Conservation (phyloP, 2,113 vertebrate species). For the Neolamprologus tretocephalus region DNA sequence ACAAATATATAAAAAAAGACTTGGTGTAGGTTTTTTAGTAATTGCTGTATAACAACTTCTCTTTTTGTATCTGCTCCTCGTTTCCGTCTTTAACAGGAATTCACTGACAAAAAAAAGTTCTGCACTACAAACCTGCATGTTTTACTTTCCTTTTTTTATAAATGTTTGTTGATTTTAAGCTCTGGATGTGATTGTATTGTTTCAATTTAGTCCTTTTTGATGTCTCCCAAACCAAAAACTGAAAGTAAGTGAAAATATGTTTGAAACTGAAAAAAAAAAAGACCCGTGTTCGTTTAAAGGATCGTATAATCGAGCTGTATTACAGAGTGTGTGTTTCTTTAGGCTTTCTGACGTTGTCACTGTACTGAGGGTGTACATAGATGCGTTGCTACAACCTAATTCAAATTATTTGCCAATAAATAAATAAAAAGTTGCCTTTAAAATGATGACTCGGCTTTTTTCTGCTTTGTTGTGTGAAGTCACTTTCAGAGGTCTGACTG, state of each 20-base stretch:
- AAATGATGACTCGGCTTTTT: neutral
- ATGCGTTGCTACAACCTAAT: slow-evolving; percentile 22
- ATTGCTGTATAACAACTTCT: slow-evolving; percentile 16
- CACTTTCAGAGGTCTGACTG: neutral
- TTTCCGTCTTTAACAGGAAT: slow-evolving; percentile 27
- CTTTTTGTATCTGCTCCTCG: slow-evolving; percentile 39
- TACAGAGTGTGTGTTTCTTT: slow-evolving; percentile 25
- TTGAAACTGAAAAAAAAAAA: slow-evolving; percentile 40
- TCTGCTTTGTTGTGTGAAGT: neutral
- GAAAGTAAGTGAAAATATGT: slow-evolving; percentile 30
- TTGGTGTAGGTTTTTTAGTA: slow-evolving; percentile 32
- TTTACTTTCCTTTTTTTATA: slow-evolving; percentile 6
- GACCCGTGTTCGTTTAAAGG: slow-evolving; percentile 46
- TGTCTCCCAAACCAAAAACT: slow-evolving; percentile 54
- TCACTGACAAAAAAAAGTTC: slow-evolving; percentile 28
- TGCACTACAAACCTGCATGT: slow-evolving; percentile 62
- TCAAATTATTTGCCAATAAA: slow-evolving; percentile 61
- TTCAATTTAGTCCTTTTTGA: slow-evolving; percentile 49
- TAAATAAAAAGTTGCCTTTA: slow-evolving; percentile 49
- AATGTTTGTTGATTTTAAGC: slow-evolving; percentile 54
- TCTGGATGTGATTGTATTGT: slow-evolving; percentile 36
- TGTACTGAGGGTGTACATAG: slow-evolving; percentile 37
- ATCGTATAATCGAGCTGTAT: slow-evolving; percentile 47
- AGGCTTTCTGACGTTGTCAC: slow-evolving; percentile 17
- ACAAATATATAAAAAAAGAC: slow-evolving; percentile 23